Evolutionary conservation across 2,888 invertebrate genomes (phyloP).

Genomic region (Megamerina dolium): DNA sequence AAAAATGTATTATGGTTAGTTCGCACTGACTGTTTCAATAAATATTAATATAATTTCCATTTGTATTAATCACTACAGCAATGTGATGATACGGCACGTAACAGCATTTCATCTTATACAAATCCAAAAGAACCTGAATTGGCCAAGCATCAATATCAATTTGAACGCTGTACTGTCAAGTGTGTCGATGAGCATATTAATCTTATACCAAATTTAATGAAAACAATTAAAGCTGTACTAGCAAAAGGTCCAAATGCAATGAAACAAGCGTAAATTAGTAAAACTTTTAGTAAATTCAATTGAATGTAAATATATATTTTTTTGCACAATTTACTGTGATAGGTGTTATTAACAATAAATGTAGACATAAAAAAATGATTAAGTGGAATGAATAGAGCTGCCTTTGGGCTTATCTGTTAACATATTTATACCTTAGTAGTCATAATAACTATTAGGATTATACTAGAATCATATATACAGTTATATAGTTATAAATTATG

Average conservation of each 20-base stretch:
- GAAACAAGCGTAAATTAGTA: conserved; percentile 14
- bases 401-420: no score
- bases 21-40: neutral
- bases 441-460: no score
- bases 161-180: conserved; percentile 33
- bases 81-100: conserved; percentile 31
- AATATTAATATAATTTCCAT: neutral
- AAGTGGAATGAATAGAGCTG: no score
- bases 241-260: conserved; percentile 27
- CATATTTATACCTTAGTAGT: no score
- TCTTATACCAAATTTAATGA: conserved; percentile 35
- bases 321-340: neutral
- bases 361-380: no score
- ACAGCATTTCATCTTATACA: conserved; percentile 22
- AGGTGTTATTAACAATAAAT: neutral
- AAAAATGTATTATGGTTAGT: conserved; percentile 34
- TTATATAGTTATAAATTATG: no score
- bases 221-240: conserved; percentile 33
- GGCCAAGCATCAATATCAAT: conserved; percentile 30
- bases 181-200: conserved; percentile 39
- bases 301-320: neutral
- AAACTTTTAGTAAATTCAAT: neutral
- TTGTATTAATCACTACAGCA: conserved; percentile 23
- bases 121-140: conserved; percentile 31
- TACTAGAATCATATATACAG: no score